phyloP scores from a whole-genome alignment of 2,888 invertebrate genomes.

The Clunio marinus region DNA sequence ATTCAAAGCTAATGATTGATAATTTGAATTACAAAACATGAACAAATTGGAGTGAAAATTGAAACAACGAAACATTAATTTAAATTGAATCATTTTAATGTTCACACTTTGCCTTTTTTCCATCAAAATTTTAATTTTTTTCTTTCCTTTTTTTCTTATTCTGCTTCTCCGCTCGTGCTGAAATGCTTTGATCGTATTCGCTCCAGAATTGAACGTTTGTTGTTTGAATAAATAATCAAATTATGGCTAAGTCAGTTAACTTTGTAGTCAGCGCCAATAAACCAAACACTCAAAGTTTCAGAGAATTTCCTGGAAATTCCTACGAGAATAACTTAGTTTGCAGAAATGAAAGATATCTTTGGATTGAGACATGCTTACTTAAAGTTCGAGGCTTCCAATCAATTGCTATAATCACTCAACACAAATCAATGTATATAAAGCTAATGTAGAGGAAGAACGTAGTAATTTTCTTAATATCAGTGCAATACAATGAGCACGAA shows the following conservation, averaged over 20 bases:
- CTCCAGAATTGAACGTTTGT: slow-evolving; percentile 22
- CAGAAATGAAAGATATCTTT: too few species aligned
- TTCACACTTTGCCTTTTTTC: slow-evolving; percentile 26
- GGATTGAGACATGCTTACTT: too few species aligned
- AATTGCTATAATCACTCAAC: too few species aligned
- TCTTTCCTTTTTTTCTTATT: neutral
- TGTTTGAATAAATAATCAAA: slow-evolving; percentile 38
- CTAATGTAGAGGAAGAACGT: neutral
- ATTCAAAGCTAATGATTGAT: slow-evolving; percentile 25
- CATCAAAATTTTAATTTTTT: neutral
- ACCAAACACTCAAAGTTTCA: neutral
- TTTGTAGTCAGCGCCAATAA: neutral
- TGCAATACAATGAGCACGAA: neutral
- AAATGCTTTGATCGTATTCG: slow-evolving; percentile 35
- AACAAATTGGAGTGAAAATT: neutral
- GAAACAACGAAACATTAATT: slow-evolving; percentile 19
- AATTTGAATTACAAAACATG: slow-evolving; percentile 31
- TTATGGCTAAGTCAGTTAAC: neutral
- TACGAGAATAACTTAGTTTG: too few species aligned
- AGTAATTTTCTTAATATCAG: neutral
- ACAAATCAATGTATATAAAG: too few species aligned
- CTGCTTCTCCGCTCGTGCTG: slow-evolving; percentile 20
- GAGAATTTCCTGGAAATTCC: too few species aligned
- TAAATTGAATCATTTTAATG: slow-evolving; percentile 35
- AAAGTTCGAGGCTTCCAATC: too few species aligned